Conservation (phyloP, 1,140 invertebrate genomes). For the Dufourea novaeangliae region DNA sequence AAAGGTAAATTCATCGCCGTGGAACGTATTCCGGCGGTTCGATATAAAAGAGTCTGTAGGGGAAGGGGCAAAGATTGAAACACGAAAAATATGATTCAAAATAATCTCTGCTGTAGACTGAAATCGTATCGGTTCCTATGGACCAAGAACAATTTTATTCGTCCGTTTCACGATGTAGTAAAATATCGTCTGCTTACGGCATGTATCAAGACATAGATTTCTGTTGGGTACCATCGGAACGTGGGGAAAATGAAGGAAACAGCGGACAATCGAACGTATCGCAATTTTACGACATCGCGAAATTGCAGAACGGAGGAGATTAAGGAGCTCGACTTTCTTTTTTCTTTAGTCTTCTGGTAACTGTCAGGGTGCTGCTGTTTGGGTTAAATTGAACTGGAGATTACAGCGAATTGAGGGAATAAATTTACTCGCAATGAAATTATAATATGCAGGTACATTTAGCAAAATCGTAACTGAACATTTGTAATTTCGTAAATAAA, state of each 20-base stretch:
- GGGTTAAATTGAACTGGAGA: too few relatives aligned
- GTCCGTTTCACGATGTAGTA: background rate
- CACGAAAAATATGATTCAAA: conserved; percentile 40
- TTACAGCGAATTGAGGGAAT: too few relatives aligned
- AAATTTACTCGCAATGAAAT: too few relatives aligned
- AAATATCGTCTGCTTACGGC: background rate
- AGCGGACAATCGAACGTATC: background rate
- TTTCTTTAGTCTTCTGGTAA: background rate
- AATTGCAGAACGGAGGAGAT: background rate
- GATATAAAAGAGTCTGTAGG: background rate
- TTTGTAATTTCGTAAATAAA: too few relatives aligned
- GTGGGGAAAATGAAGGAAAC: background rate
- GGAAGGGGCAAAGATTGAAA: conserved; percentile 40
- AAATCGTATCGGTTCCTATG: background rate
- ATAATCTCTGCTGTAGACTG: conserved; percentile 15
- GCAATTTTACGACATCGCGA: background rate
- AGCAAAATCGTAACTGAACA: too few relatives aligned
- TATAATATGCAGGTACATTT: too few relatives aligned
- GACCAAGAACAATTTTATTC: conserved; percentile 19
- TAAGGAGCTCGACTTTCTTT: background rate
- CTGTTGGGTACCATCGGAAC: background rate
- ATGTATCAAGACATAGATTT: background rate
- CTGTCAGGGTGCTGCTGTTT: background rate
- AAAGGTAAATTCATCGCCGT: conserved; percentile 16
- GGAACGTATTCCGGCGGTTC: background rate